Conservation (phyloP, 2,797 vertebrate genomes). For the Rhinichthys osculus region DNA sequence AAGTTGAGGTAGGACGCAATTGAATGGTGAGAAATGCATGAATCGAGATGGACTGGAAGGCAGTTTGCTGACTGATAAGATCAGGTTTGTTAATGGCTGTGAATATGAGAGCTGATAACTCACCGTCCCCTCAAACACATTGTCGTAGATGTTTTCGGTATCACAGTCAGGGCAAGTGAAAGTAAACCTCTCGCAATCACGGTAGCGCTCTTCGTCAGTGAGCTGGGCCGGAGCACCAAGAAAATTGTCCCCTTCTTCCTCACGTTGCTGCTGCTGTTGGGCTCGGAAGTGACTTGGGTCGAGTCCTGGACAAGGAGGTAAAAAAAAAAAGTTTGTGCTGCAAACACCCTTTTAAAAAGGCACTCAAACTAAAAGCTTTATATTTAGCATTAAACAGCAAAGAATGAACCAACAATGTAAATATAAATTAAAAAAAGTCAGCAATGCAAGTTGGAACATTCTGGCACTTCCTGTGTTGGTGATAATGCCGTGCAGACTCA, state of each 20-base stretch:
- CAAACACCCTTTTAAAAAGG: neutral
- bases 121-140: slow-evolving; percentile 90
- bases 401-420: neutral
- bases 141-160: slow-evolving; percentile 92
- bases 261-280: slow-evolving; percentile 89
- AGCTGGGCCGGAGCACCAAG: slow-evolving; percentile 91
- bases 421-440: neutral
- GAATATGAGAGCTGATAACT: slow-evolving; percentile 64
- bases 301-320: slow-evolving; percentile 80
- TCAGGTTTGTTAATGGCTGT: neutral
- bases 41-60: neutral
- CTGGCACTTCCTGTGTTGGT: neutral
- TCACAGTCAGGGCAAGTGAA: slow-evolving; percentile 89
- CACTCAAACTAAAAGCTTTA: neutral
- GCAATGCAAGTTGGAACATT: neutral
- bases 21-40: slow-evolving; percentile 20
- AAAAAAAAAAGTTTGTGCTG: neutral
- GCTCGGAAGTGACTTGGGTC: slow-evolving; percentile 92
- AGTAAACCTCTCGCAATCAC: slow-evolving; percentile 91
- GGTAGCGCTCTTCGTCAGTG: slow-evolving; percentile 94
- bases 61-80: slow-evolving; percentile 40
- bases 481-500: neutral
- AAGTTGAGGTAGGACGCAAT: neutral
- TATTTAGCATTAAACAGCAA: neutral
- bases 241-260: slow-evolving; percentile 87